Percentiles rank a stretch among this genome's conserved stretches.
phyloP scores from a whole-genome alignment of 2,113 vertebrate genomes.

The Thinocorus orbignyianus region DNA sequence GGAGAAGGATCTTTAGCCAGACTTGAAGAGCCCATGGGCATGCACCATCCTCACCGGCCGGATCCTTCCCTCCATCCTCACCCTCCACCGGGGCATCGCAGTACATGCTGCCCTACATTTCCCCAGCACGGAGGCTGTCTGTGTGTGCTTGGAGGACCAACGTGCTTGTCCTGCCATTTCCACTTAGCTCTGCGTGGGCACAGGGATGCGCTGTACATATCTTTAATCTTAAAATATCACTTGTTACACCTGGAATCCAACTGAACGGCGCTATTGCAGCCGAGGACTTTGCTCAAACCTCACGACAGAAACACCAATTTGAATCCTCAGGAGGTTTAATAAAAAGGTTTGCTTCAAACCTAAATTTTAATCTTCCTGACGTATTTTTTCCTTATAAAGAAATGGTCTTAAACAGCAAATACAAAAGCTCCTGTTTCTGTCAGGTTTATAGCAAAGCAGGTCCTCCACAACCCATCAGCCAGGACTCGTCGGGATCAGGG shows the following conservation, averaged over 20 bases:
- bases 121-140: neutral
- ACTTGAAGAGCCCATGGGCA: neutral
- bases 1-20: neutral
- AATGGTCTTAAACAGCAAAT: neutral
- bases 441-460: neutral
- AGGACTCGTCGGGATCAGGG: neutral
- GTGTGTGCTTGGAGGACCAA: accelerated
- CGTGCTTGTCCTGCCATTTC: neutral
- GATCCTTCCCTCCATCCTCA: neutral
- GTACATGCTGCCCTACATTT: neutral
- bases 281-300: neutral
- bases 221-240: neutral
- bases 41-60: accelerated
- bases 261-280: neutral
- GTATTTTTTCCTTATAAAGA: neutral
- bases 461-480: neutral
- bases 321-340: neutral
- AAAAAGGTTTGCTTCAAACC: neutral
- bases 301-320: neutral
- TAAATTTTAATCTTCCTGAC: conserved; percentile 8
- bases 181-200: neutral
- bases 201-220: neutral
- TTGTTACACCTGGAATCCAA: neutral
- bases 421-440: neutral
- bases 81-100: neutral